These are phyloP conservation scores for Equus quagga DNA, from an alignment of 2,113 vertebrate species.

Conservation along the genomic window DNA sequence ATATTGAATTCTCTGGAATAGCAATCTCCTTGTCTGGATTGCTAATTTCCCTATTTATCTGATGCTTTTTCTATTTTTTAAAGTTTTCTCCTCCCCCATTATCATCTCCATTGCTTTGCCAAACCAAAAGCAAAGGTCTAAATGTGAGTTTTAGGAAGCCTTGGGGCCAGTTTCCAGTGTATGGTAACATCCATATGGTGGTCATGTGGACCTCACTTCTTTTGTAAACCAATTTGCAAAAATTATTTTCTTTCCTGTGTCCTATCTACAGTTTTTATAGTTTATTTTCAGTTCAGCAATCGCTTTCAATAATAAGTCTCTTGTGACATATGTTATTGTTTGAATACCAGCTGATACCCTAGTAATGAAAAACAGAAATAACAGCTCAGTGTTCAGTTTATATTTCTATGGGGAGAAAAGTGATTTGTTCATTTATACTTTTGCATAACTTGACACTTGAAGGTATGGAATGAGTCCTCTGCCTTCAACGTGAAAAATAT, in stretches of 20 bases:
- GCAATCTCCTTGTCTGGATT: background rate
- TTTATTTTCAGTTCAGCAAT: slow-evolving; percentile 44
- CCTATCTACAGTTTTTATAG: background rate
- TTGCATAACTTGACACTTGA: background rate
- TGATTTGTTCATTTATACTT: slow-evolving; percentile 39
- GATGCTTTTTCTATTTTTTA: background rate
- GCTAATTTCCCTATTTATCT: background rate
- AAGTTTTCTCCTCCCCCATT: background rate
- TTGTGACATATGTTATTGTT: slow-evolving; percentile 3
- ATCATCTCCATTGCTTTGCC: background rate
- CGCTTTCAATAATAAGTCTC: background rate
- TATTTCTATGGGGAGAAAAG: background rate
- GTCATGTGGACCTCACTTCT: background rate
- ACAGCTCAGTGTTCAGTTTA: background rate
- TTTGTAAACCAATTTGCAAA: background rate
- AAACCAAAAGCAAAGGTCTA: background rate
- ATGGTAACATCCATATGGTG: background rate
- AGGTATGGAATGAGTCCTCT: background rate
- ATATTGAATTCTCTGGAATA: background rate
- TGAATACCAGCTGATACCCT: background rate
- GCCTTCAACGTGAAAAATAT: slow-evolving; percentile 13
- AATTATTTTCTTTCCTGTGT: slow-evolving; percentile 31
- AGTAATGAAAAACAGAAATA: slow-evolving; percentile 38
- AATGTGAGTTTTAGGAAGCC: background rate
- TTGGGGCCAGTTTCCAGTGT: background rate